Evolutionary conservation across 1,140 invertebrate genomes (phyloP).

Genomic region (Neodiprion pinetum): DNA sequence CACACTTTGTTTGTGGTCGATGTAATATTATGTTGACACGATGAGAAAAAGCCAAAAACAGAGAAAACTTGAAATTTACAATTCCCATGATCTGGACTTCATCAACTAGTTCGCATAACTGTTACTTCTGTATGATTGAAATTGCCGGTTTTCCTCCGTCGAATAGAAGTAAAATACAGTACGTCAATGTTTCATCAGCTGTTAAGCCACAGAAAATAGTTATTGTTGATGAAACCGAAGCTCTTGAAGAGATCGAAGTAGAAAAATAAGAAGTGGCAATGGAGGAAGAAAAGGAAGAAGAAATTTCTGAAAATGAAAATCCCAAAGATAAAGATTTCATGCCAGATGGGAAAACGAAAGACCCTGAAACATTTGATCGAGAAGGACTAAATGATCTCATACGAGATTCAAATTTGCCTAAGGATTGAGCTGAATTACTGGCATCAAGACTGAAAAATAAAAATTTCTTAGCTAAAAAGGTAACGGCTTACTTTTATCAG

Average conservation of each 20-base stretch:
- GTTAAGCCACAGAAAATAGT: not conserved
- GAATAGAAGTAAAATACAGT: no score
- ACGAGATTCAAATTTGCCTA: conserved; percentile 27
- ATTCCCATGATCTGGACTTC: conserved; percentile 16
- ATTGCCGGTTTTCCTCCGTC: not conserved
- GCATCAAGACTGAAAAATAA: conserved; percentile 28
- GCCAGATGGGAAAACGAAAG: conserved; percentile 19
- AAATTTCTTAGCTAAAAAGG: conserved; percentile 26
- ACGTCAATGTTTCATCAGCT: no score
- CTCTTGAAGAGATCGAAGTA: not conserved
- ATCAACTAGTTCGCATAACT: conserved; percentile 13
- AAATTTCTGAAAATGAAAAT: conserved; percentile 25
- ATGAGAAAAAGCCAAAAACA: conserved; percentile 10
- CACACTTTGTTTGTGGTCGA: conserved; percentile 14
- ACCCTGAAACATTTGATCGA: conserved; percentile 28
- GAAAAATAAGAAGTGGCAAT: not conserved
- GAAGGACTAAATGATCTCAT: conserved; percentile 32
- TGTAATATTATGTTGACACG: conserved; percentile 9
- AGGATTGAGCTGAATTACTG: conserved; percentile 30
- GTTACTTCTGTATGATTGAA: conserved; percentile 21
- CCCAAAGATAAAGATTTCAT: conserved; percentile 21
- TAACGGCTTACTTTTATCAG: conserved; percentile 26
- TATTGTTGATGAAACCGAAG: conserved; percentile 8
- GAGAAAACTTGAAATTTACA: conserved; percentile 21
- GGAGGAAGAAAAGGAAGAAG: conserved; percentile 9